Conservation (phyloP, 2,888 invertebrate genomes). For the Sabatieria punctata region DNA sequence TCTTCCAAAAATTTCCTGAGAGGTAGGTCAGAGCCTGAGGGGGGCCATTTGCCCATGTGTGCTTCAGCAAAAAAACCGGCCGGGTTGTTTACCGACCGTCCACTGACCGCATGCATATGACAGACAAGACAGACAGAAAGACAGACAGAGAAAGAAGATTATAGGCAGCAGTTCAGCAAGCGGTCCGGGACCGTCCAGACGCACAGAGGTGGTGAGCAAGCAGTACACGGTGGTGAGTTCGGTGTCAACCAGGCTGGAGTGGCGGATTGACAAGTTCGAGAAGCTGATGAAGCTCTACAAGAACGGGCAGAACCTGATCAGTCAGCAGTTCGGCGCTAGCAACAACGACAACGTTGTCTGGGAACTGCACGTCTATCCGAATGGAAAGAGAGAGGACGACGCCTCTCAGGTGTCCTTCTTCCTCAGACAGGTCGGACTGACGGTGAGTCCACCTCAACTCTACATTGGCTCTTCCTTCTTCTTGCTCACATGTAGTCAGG, state of each 20-base stretch:
- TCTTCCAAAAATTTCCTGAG: too few species aligned
- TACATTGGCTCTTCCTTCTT: too few species aligned
- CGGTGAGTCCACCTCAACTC: slow-evolving; percentile 10
- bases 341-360: slow-evolving; percentile 18
- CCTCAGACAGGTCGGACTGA: slow-evolving; percentile 21
- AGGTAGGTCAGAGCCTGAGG: too few species aligned
- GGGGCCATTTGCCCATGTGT: too few species aligned
- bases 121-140: too few species aligned
- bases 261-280: slow-evolving; percentile 17
- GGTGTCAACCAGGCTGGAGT: slow-evolving; percentile 2
- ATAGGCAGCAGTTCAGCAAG: too few species aligned
- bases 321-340: slow-evolving; percentile 19
- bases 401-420: slow-evolving; percentile 24
- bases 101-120: too few species aligned
- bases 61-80: too few species aligned
- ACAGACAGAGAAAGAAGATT: too few species aligned
- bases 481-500: too few species aligned
- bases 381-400: slow-evolving; percentile 28
- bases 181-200: too few species aligned
- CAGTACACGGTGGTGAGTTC: neutral
- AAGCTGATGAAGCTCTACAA: slow-evolving; percentile 25
- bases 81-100: too few species aligned
- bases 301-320: slow-evolving; percentile 22
- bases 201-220: neutral
- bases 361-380: slow-evolving; percentile 28